Percentiles rank a stretch among this genome's conserved stretches.
Conservation (phyloP, 2,113 vertebrate species). For the Thinocorus orbignyianus region DNA sequence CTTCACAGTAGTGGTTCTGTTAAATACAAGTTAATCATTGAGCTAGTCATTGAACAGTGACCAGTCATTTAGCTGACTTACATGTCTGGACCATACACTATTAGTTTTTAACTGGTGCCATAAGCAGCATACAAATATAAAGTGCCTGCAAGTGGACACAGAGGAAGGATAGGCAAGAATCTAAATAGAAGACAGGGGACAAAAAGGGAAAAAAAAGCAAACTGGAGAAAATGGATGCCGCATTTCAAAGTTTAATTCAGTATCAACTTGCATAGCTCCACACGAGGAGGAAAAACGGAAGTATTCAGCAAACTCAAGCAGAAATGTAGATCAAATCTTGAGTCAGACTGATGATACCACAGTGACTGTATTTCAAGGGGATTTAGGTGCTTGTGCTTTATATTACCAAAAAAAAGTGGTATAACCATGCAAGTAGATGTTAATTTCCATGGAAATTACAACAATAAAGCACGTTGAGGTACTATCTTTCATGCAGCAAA, state of each 20-base stretch:
- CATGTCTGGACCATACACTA: fast-evolving
- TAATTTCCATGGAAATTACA: conserved; percentile 69
- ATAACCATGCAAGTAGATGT: conserved; percentile 37
- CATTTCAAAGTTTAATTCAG: neutral
- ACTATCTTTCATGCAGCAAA: conserved; percentile 26
- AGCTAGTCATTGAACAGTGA: neutral
- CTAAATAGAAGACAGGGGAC: neutral
- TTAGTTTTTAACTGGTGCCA: neutral
- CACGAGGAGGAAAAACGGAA: neutral
- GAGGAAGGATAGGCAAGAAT: neutral
- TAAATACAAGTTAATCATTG: too few species aligned
- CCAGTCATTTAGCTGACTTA: neutral
- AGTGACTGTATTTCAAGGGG: conserved; percentile 19
- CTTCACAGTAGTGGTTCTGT: neutral
- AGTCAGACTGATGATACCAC: conserved; percentile 6
- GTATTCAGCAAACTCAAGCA: neutral
- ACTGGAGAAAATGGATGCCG: neutral
- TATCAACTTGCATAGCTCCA: neutral
- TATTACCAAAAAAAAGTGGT: neutral
- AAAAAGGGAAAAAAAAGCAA: neutral
- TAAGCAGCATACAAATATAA: neutral
- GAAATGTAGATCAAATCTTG: conserved; percentile 1
- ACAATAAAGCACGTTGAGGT: conserved; percentile 52
- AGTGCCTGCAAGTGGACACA: neutral
- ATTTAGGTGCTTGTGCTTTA: conserved; percentile 6